Conservation (phyloP, 2,113 vertebrate genomes). For the Psammodynastes pulverulentus region DNA sequence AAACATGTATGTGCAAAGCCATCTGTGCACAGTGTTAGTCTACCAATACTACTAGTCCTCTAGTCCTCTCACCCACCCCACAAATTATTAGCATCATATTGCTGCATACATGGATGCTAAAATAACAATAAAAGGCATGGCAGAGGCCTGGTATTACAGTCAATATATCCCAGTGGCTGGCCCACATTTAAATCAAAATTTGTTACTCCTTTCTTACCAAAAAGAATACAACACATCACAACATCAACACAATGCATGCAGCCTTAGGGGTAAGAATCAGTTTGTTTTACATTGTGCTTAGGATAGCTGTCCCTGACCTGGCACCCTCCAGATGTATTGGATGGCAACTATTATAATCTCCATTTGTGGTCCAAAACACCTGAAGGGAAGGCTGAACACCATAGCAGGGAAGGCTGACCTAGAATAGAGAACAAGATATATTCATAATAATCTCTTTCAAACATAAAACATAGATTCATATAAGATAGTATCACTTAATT, state of each 20-base stretch:
- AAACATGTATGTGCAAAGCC: not conserved
- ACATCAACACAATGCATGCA: not conserved
- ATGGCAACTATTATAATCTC: not conserved
- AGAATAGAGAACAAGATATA: not conserved
- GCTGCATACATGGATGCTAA: not conserved
- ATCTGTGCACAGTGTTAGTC: not conserved
- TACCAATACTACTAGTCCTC: not conserved
- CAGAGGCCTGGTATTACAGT: not conserved
- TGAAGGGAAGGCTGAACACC: not conserved
- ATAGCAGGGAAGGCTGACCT: not conserved
- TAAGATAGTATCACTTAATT: not conserved
- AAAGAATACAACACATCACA: not conserved
- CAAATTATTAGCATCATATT: not conserved
- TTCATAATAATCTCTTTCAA: not conserved
- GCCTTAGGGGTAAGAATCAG: not conserved
- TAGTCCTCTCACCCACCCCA: not conserved
- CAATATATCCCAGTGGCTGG: not conserved
- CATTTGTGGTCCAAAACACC: not conserved
- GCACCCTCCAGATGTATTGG: not conserved
- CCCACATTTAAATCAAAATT: not conserved
- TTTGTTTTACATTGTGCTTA: not conserved
- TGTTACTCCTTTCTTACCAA: not conserved
- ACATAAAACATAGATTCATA: not conserved
- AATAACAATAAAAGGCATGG: not conserved
- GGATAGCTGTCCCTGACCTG: not conserved